These are phyloP conservation scores for Tragelaphus scriptus DNA, from an alignment of 2,113 vertebrate genomes.

Conservation along the genomic window DNA sequence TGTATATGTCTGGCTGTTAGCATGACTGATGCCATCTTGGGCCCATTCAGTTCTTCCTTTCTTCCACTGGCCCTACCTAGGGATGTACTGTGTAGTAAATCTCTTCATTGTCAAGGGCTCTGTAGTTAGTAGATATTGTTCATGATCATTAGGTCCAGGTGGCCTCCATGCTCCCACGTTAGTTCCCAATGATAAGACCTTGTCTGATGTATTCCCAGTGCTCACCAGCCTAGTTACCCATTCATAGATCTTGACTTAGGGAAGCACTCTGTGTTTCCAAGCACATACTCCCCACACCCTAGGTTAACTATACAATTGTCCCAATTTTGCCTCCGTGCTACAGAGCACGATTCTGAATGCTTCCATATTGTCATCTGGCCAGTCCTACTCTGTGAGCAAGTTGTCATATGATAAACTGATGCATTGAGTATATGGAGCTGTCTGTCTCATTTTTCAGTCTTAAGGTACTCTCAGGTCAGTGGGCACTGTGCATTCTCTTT, in stretches of 20 bases:
- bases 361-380: background rate
- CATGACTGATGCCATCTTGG: background rate
- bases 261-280: background rate
- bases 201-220: background rate
- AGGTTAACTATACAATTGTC: background rate
- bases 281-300: background rate
- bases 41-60: background rate
- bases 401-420: background rate
- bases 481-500: background rate
- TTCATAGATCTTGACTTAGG: background rate
- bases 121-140: background rate
- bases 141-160: background rate
- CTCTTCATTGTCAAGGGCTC: background rate
- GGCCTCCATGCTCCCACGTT: background rate
- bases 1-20: too few species aligned
- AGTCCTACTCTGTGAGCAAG: background rate
- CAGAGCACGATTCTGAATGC: background rate
- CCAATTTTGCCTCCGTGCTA: accelerated
- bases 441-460: background rate
- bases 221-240: background rate
- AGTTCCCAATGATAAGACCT: background rate
- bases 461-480: background rate
- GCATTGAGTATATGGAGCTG: background rate
- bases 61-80: background rate
- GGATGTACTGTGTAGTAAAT: background rate